Percentiles rank a stretch among this genome's conserved stretches.
These are phyloP conservation scores for Malacoraja senta DNA, from an alignment of 2,797 vertebrate genomes.

Conservation along the genomic window DNA sequence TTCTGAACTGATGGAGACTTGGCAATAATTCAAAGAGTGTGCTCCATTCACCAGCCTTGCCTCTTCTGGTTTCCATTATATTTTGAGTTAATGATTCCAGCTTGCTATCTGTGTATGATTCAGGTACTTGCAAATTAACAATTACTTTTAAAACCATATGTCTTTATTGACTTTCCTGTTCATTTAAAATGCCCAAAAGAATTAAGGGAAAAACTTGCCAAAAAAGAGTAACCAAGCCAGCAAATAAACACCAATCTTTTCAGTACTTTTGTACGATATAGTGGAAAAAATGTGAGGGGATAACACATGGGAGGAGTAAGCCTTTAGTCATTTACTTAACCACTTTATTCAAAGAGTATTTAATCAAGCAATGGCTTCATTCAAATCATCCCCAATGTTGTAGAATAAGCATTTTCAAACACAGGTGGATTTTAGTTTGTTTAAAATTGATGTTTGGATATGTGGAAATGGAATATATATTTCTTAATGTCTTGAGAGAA, in stretches of 20 bases:
- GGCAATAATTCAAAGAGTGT: conserved; percentile 35
- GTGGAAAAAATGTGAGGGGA: background rate
- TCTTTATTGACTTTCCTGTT: conserved; percentile 35
- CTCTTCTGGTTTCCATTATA: conserved; percentile 37
- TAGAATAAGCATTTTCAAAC: conserved; percentile 11
- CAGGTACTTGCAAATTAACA: conserved; percentile 37
- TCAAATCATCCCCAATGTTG: background rate
- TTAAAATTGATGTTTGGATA: background rate
- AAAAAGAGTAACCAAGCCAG: background rate
- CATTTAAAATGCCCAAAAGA: conserved; percentile 35
- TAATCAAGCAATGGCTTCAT: conserved; percentile 12
- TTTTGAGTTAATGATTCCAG: conserved; percentile 38
- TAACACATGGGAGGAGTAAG: background rate
- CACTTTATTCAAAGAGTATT: conserved; percentile 1
- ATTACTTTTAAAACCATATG: conserved; percentile 31
- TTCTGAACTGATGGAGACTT: conserved; percentile 33
- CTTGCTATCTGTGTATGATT: conserved; percentile 37
- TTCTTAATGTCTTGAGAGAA: background rate
- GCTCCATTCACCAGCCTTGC: conserved; percentile 30
- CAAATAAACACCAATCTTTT: background rate
- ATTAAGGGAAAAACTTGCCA: conserved; percentile 12
- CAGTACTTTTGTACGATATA: background rate
- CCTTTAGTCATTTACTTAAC: conserved; percentile 19
- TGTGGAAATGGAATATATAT: conserved; percentile 9
- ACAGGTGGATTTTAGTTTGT: background rate